A percentile compares a stretch with the other conserved stretches of the same genome.
These are phyloP conservation scores for Pocillopora meandrina DNA, from an alignment of 92 coral and sea anemone species.

Conservation along the genomic window DNA sequence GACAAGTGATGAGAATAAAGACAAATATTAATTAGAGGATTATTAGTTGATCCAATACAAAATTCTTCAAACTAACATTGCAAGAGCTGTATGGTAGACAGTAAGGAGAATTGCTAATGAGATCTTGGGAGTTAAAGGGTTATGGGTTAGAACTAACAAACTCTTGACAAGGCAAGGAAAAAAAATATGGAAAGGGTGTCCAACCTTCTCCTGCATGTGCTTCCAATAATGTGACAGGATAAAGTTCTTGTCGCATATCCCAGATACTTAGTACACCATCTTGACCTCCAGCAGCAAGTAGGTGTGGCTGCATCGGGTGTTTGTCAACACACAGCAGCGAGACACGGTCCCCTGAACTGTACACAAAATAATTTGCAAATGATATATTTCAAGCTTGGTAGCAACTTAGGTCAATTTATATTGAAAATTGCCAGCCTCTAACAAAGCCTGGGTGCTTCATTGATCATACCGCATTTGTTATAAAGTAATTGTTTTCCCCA, in stretches of 20 bases:
- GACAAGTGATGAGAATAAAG: too few relatives aligned
- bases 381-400: neutral
- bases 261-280: slow-evolving; percentile 96
- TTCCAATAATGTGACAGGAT: slow-evolving; percentile 92
- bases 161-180: neutral
- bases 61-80: too few relatives aligned
- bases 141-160: neutral
- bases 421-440: too few relatives aligned
- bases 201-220: slow-evolving; percentile 93
- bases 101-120: too few relatives aligned
- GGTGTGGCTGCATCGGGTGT: slow-evolving; percentile 95
- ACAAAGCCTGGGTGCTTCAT: too few relatives aligned
- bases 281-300: slow-evolving; percentile 96
- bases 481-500: too few relatives aligned
- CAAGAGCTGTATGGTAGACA: too few relatives aligned
- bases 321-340: slow-evolving; percentile 90
- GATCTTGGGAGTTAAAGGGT: too few relatives aligned
- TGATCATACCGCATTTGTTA: too few relatives aligned
- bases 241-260: slow-evolving; percentile 95
- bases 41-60: too few relatives aligned
- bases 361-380: neutral
- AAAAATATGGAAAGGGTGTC: neutral
- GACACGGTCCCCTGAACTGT: slow-evolving; percentile 93
- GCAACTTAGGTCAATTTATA: neutral
- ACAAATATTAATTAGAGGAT: too few relatives aligned